Percentiles rank a stretch among this genome's conserved stretches.
These are phyloP conservation scores for Solen grandis DNA, from an alignment of 1,140 invertebrate genomes.

Conservation along the genomic window DNA sequence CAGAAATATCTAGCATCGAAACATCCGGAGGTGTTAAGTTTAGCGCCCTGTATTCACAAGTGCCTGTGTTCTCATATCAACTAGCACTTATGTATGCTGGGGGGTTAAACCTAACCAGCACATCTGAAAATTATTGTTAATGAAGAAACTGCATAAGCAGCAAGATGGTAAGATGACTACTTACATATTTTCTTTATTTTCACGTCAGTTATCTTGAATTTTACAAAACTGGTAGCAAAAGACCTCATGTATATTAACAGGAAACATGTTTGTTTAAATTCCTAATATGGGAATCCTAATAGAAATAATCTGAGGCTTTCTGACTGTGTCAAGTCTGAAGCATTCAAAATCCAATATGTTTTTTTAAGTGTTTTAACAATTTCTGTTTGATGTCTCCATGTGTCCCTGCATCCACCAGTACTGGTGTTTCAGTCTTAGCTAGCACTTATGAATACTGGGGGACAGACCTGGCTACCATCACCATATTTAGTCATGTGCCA, in stretches of 20 bases:
- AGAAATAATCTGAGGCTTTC: constrained; percentile 22
- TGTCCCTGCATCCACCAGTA: constrained; percentile 57
- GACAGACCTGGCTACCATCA: background rate
- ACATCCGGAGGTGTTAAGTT: too few relatives aligned
- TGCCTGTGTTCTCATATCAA: constrained; percentile 45
- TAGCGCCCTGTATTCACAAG: constrained; percentile 30
- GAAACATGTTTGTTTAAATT: background rate
- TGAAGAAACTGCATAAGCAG: background rate
- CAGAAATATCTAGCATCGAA: too few relatives aligned
- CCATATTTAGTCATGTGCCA: background rate
- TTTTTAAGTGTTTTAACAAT: constrained; percentile 48
- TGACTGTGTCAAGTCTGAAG: constrained; percentile 46
- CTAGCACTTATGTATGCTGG: constrained; percentile 64
- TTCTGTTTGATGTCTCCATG: constrained; percentile 4
- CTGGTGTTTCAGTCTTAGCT: constrained; percentile 44
- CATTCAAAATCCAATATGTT: constrained; percentile 55
- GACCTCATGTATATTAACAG: background rate
- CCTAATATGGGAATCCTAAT: constrained; percentile 8
- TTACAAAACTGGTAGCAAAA: background rate
- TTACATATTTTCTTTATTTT: background rate
- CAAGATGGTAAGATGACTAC: background rate
- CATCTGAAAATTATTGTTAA: background rate
- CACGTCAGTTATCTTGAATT: background rate
- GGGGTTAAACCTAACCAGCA: background rate
- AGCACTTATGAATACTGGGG: constrained; percentile 60